Evolutionary conservation across 2,113 vertebrate species (phyloP).

Genomic region (Fregetta grallaria): DNA sequence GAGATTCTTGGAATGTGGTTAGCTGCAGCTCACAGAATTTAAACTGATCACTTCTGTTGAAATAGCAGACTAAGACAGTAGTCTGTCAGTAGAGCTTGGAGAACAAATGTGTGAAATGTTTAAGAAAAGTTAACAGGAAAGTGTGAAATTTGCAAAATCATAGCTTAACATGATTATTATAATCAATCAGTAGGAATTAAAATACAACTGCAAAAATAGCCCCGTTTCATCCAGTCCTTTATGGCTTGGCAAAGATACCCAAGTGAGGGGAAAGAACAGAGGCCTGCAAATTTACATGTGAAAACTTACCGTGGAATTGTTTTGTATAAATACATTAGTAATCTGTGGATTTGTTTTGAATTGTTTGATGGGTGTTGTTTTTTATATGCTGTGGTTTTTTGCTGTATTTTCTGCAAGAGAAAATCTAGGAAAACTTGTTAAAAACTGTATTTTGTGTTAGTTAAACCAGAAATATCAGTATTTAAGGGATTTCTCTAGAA

Average conservation of each 20-base stretch:
- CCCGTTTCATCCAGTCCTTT: neutral
- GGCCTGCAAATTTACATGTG: neutral
- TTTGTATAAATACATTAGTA: neutral
- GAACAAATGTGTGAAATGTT: neutral
- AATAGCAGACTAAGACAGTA: neutral
- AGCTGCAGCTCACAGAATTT: neutral
- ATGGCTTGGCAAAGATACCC: neutral
- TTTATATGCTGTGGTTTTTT: neutral
- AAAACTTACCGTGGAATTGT: neutral
- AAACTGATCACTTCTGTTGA: neutral
- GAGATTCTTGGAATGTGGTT: neutral
- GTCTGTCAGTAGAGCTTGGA: neutral
- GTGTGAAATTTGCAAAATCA: neutral
- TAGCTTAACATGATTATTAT: neutral
- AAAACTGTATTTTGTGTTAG: neutral
- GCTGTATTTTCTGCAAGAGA: neutral
- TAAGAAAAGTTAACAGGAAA: neutral
- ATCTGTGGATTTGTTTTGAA: neutral
- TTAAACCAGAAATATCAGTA: neutral
- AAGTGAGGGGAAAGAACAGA: neutral
- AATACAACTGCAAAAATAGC: neutral
- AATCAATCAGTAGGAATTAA: neutral
- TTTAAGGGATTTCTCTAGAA: neutral
- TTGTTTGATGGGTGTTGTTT: neutral
- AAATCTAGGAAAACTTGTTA: neutral